Evolutionary conservation across 2,888 invertebrate species (phyloP).

Genomic region (Apodemia mormo): DNA sequence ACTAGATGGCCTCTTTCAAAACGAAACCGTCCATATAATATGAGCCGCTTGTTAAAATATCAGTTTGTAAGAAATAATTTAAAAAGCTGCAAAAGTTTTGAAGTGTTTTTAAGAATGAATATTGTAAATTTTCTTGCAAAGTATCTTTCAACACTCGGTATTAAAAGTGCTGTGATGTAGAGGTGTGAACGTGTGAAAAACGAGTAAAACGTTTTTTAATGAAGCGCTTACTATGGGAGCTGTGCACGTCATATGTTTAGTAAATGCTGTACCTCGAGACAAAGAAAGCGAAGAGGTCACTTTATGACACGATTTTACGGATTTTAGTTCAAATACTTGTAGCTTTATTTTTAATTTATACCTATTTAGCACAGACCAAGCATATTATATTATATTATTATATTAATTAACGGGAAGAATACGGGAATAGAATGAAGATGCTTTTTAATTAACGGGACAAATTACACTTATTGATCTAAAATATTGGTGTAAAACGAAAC

Average conservation of each 20-base stretch:
- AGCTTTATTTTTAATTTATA: background rate
- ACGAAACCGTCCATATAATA: no score
- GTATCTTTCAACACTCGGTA: slow-evolving; percentile 10
- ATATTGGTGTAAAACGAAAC: no score
- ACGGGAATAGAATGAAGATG: no score
- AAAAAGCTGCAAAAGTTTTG: background rate
- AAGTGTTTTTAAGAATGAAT: slow-evolving; percentile 2
- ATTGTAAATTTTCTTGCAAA: background rate
- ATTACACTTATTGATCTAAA: no score
- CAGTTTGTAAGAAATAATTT: background rate
- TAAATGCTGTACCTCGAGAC: background rate
- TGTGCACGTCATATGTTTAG: slow-evolving; percentile 8
- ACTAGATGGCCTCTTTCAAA: no score
- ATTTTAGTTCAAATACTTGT: background rate
- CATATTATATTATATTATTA: no score
- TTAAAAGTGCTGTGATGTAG: slow-evolving; percentile 13
- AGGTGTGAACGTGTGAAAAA: slow-evolving; percentile 21
- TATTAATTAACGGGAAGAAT: no score
- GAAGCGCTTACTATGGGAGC: slow-evolving; percentile 22
- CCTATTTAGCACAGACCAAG: no score
- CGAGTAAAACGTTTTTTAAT: slow-evolving; percentile 23
- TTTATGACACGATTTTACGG: background rate
- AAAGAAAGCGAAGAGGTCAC: slow-evolving; percentile 14
- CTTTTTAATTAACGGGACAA: no score
- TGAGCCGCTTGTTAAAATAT: no score